Percentiles rank a stretch among this genome's conserved stretches.
phyloP scores from a whole-genome alignment of 1,140 invertebrate genomes.

The Leptopilina boulardi region DNA sequence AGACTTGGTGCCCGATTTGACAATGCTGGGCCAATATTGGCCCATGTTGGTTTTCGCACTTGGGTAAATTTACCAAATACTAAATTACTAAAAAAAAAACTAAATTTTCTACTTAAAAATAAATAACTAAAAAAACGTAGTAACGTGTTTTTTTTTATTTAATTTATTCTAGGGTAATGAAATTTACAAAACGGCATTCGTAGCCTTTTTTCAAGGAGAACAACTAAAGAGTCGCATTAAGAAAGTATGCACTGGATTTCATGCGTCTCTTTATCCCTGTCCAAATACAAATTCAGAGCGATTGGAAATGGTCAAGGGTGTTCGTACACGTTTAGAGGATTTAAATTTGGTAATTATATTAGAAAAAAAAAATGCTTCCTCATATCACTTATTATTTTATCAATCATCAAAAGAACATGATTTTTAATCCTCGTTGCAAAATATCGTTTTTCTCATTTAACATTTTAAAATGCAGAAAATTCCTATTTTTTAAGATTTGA shows the following conservation, averaged over 20 bases:
- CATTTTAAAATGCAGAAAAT: neutral
- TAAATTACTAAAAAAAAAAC: too few species aligned
- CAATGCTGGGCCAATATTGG: too few species aligned
- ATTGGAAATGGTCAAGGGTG: conserved; percentile 94
- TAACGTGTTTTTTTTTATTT: neutral
- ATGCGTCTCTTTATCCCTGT: conserved; percentile 97
- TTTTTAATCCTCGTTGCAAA: neutral
- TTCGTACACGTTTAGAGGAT: conserved; percentile 94
- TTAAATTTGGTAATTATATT: conserved; percentile 81
- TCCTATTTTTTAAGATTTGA: conserved; percentile 14
- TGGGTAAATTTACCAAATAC: too few species aligned
- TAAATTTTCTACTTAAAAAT: neutral
- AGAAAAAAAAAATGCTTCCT: neutral
- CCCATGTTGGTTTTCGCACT: too few species aligned
- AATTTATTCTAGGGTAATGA: conserved; percentile 82
- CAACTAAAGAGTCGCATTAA: conserved; percentile 97
- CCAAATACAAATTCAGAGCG: conserved; percentile 93
- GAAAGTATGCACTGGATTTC: conserved; percentile 97
- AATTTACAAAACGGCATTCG: conserved; percentile 98
- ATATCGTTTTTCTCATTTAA: neutral
- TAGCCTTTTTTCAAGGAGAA: conserved; percentile 99
- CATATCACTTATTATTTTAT: neutral
- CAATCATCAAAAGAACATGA: neutral
- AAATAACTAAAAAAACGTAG: neutral
- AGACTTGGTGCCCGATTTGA: too few species aligned